Percentiles rank a stretch among this genome's conserved stretches.
phyloP scores from a whole-genome alignment of 2,888 invertebrate species.

The Bedellia somnulentella region DNA sequence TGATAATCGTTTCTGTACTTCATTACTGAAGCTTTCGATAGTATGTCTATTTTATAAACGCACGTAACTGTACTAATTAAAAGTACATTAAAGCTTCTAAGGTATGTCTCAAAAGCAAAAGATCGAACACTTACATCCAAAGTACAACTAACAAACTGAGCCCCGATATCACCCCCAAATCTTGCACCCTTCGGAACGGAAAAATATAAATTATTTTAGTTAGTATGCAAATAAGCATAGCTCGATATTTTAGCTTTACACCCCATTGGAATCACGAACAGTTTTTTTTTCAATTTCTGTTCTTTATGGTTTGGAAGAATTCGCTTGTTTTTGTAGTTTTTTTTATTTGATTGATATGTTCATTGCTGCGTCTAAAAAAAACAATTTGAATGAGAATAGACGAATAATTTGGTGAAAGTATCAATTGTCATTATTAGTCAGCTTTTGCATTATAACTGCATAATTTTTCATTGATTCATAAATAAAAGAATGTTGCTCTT shows the following conservation, averaged over 20 bases:
- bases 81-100: too few relatives aligned
- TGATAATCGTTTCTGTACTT: too few relatives aligned
- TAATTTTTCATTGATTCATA: too few relatives aligned
- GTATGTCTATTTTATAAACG: too few relatives aligned
- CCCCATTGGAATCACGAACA: constrained; percentile 39
- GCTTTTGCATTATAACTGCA: too few relatives aligned
- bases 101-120: too few relatives aligned
- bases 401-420: too few relatives aligned
- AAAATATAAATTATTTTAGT: constrained; percentile 63
- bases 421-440: too few relatives aligned
- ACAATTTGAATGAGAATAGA: not conserved
- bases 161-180: constrained; percentile 47
- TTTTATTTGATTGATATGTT: not conserved
- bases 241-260: constrained; percentile 52
- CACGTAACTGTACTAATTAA: too few relatives aligned
- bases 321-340: constrained; percentile 5
- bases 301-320: constrained; percentile 40
- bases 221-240: constrained; percentile 58
- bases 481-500: too few relatives aligned
- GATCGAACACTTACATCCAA: too few relatives aligned
- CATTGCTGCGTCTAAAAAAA: not conserved
- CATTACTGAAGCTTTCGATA: too few relatives aligned
- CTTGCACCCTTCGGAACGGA: constrained; percentile 47
- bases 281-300: constrained; percentile 35
- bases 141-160: not conserved